Evolutionary conservation across 2,113 vertebrate genomes (phyloP).

Genomic region (Dipodomys stephensi): DNA sequence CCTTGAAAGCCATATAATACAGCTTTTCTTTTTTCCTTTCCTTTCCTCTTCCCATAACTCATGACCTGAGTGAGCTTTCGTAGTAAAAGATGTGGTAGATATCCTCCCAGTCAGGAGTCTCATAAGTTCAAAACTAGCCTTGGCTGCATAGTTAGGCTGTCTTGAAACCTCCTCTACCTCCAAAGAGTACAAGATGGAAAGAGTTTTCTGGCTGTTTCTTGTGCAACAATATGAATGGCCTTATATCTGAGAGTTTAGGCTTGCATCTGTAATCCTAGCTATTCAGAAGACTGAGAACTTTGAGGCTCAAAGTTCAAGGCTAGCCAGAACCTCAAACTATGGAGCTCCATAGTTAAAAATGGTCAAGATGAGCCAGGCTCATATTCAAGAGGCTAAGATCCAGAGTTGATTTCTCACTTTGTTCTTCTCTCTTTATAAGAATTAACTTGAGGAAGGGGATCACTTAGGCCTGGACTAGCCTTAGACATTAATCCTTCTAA

Average conservation of each 20-base stretch:
- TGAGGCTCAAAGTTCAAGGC: too few species aligned
- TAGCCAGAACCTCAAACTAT: neutral
- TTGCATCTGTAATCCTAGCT: too few species aligned
- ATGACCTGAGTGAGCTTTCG: conserved; percentile 12
- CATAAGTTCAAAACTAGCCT: neutral
- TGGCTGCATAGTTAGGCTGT: neutral
- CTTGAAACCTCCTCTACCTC: too few species aligned
- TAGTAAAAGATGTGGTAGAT: neutral
- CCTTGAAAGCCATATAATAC: neutral
- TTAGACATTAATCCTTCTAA: too few species aligned
- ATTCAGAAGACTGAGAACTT: too few species aligned
- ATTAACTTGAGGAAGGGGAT: neutral
- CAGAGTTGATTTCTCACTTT: conserved; percentile 8
- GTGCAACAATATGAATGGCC: too few species aligned
- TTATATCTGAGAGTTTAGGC: too few species aligned
- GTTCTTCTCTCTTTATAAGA: conserved; percentile 3
- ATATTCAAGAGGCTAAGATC: too few species aligned
- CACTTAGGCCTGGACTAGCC: neutral
- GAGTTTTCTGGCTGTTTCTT: too few species aligned
- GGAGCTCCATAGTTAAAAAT: neutral
- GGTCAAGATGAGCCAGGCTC: neutral
- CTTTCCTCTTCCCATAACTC: conserved; percentile 24
- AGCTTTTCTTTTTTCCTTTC: neutral
- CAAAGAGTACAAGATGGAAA: too few species aligned
- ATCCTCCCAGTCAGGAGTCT: neutral